Percentiles rank a stretch among this genome's conserved stretches.
Conservation (phyloP, 2,797 vertebrate genomes). For the Meda fulgida region DNA sequence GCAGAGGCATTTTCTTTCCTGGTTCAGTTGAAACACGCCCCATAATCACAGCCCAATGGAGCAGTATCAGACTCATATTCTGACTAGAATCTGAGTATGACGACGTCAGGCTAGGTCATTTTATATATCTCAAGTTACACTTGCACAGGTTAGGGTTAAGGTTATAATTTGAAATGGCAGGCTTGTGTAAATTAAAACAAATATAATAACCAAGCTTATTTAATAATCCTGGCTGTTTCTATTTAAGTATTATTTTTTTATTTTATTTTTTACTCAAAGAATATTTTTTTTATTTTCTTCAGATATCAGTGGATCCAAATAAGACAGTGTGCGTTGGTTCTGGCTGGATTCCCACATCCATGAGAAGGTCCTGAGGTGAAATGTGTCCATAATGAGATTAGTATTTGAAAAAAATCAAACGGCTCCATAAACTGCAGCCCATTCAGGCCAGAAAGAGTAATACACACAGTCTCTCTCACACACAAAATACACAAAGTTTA, state of each 20-base stretch:
- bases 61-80: no score
- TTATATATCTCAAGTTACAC: background rate
- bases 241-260: background rate
- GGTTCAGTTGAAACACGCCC: no score
- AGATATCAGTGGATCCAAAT: slow-evolving; percentile 3
- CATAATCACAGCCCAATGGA: no score
- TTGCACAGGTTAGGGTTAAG: no score
- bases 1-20: no score
- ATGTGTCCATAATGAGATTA: slow-evolving; percentile 33
- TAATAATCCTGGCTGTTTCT: background rate
- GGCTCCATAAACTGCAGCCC: slow-evolving; percentile 25
- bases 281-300: background rate
- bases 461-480: background rate
- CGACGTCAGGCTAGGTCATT: no score
- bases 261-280: background rate
- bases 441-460: slow-evolving; percentile 19
- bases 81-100: no score
- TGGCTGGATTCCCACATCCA: slow-evolving; percentile 24
- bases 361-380: slow-evolving; percentile 24
- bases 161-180: no score
- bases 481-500: background rate
- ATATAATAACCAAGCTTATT: background rate
- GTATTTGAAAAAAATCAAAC: slow-evolving; percentile 1
- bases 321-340: background rate
- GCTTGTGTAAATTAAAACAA: background rate